These are phyloP conservation scores for Cygnus olor DNA, from an alignment of 2,797 vertebrate species.

Conservation along the genomic window DNA sequence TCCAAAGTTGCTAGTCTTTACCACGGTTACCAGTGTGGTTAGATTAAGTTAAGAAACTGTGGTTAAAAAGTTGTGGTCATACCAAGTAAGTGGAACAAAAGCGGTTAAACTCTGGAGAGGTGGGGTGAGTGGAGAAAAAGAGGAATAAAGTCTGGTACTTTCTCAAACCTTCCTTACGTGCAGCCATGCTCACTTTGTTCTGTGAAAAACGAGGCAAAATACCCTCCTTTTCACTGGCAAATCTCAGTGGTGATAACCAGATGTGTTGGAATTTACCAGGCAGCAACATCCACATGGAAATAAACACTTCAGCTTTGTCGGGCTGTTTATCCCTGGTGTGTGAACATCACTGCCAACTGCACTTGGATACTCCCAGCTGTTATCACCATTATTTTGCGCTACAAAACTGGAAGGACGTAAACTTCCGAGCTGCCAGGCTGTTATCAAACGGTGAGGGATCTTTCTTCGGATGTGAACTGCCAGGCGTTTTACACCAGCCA, in stretches of 20 bases:
- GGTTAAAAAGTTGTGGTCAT: constrained; percentile 50
- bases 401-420: background rate
- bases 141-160: background rate
- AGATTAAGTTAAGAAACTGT: constrained; percentile 11
- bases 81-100: constrained; percentile 47
- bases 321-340: constrained; percentile 59
- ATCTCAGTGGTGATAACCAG: constrained; percentile 56
- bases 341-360: constrained; percentile 33
- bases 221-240: constrained; percentile 46
- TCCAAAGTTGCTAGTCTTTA: background rate
- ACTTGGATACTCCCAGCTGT: constrained; percentile 52
- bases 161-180: background rate
- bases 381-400: background rate
- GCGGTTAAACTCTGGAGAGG: background rate
- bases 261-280: constrained; percentile 66
- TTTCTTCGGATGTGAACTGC: background rate
- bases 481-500: background rate
- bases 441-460: background rate
- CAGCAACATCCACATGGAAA: constrained; percentile 64
- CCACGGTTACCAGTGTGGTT: constrained; percentile 43
- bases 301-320: constrained; percentile 49
- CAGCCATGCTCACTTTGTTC: constrained; percentile 40
- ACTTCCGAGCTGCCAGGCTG: background rate
- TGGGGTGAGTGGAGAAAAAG: background rate
- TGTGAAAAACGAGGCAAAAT: constrained; percentile 33